Percentiles rank a stretch among this genome's conserved stretches.
These are phyloP conservation scores for Gymnoscopelus braueri DNA, from an alignment of 2,797 vertebrate species.

Conservation along the genomic window DNA sequence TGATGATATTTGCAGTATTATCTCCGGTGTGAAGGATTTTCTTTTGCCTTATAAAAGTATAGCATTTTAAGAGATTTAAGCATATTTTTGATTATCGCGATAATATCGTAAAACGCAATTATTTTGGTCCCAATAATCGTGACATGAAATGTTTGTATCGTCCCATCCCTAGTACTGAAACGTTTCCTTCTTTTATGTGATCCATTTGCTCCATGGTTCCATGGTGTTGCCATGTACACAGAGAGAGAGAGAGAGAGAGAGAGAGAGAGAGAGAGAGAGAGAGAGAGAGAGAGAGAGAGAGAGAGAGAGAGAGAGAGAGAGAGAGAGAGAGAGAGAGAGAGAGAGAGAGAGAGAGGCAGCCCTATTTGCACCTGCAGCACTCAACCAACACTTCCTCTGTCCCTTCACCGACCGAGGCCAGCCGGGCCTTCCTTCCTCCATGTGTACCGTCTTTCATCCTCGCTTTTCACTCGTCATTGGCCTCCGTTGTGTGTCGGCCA, in stretches of 20 bases:
- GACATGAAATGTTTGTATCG: too few species aligned
- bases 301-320: neutral
- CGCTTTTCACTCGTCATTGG: constrained; percentile 62
- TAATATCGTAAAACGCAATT: too few species aligned
- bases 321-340: neutral
- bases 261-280: neutral
- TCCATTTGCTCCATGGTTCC: neutral
- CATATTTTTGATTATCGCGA: too few species aligned
- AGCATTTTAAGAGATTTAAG: too few species aligned
- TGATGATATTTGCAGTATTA: too few species aligned
- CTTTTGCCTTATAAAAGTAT: too few species aligned
- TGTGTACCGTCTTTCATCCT: constrained; percentile 59
- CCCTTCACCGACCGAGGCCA: constrained; percentile 26
- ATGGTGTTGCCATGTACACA: too few species aligned
- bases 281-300: neutral
- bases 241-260: too few species aligned
- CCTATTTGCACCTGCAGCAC: constrained; percentile 59
- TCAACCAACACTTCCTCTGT: constrained; percentile 43
- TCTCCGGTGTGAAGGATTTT: too few species aligned
- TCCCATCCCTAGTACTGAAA: neutral
- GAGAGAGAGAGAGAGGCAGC: neutral
- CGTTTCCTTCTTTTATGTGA: neutral
- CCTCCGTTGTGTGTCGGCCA: constrained; percentile 61
- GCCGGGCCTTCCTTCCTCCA: constrained; percentile 21
- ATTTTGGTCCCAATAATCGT: too few species aligned